Evolutionary conservation across 1,140 invertebrate species (phyloP).

Genomic region (Hormaphis cornu): DNA sequence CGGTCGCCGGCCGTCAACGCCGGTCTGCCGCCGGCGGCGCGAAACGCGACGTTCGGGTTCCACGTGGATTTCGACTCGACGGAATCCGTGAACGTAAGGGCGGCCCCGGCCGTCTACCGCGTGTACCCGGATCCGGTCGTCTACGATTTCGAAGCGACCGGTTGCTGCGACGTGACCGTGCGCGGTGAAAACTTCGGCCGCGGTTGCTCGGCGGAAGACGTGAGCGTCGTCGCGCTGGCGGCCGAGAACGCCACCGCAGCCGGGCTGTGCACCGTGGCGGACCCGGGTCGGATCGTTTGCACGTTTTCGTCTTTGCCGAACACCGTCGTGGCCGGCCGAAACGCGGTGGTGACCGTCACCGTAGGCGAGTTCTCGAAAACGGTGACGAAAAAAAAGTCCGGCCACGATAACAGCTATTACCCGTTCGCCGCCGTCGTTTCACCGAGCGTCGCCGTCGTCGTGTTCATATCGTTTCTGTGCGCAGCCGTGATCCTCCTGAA

Average conservation of each 20-base stretch:
- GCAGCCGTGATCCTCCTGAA: neutral
- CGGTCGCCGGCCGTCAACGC: slow-evolving; percentile 69
- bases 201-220: neutral
- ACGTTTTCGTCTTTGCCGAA: neutral
- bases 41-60: neutral
- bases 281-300: neutral
- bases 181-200: neutral
- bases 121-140: neutral
- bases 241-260: neutral
- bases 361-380: no score
- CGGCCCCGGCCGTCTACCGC: neutral
- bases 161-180: neutral
- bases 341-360: no score
- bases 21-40: neutral
- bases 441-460: neutral
- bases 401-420: no score
- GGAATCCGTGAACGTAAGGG: no score
- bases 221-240: neutral
- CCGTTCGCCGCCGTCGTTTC: neutral
- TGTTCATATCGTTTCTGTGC: neutral
- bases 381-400: neutral
- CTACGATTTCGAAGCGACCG: neutral
- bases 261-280: neutral
- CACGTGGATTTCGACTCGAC: no score
- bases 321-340: neutral